Percentiles rank a stretch among this genome's conserved stretches.
Evolutionary conservation across 2,888 invertebrate genomes (phyloP).

Genomic region (Ctena decussata): DNA sequence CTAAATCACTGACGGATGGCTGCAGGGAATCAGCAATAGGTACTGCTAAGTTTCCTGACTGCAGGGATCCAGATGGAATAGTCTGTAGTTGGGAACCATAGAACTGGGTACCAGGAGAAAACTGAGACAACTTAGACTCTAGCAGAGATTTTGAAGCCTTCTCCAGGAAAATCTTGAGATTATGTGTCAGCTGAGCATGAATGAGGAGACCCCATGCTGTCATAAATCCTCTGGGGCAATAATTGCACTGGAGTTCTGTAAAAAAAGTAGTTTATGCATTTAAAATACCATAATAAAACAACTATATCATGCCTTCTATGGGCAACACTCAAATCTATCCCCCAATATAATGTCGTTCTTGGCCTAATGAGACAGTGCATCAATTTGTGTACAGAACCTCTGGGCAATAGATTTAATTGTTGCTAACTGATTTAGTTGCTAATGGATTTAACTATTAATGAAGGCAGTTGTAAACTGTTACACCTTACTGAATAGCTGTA

Average conservation of each 20-base stretch:
- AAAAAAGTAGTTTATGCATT: too few relatives aligned
- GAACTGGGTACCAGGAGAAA: not conserved
- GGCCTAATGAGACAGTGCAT: too few relatives aligned
- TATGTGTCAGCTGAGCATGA: constrained; percentile 83
- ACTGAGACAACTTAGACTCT: not conserved
- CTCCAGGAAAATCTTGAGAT: constrained; percentile 78
- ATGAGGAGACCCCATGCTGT: constrained; percentile 83
- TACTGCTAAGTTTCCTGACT: not conserved
- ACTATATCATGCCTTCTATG: too few relatives aligned
- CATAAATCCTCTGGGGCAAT: constrained; percentile 80
- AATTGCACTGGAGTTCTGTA: constrained; percentile 78
- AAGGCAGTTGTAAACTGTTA: too few relatives aligned
- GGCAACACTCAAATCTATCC: too few relatives aligned
- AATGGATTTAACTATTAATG: too few relatives aligned
- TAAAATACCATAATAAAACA: too few relatives aligned
- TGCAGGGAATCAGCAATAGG: not conserved
- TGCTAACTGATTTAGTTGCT: too few relatives aligned
- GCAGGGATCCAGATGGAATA: not conserved
- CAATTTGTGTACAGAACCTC: too few relatives aligned
- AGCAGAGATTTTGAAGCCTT: constrained; percentile 36
- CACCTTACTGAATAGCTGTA: too few relatives aligned
- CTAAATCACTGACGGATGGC: not conserved
- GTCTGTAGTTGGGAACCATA: not conserved
- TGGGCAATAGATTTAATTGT: too few relatives aligned
- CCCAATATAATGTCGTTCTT: too few relatives aligned